A percentile compares a stretch with the other conserved stretches of the same genome.
Evolutionary conservation across 2,113 vertebrate genomes (phyloP).

Genomic region (Macrotus californicus): DNA sequence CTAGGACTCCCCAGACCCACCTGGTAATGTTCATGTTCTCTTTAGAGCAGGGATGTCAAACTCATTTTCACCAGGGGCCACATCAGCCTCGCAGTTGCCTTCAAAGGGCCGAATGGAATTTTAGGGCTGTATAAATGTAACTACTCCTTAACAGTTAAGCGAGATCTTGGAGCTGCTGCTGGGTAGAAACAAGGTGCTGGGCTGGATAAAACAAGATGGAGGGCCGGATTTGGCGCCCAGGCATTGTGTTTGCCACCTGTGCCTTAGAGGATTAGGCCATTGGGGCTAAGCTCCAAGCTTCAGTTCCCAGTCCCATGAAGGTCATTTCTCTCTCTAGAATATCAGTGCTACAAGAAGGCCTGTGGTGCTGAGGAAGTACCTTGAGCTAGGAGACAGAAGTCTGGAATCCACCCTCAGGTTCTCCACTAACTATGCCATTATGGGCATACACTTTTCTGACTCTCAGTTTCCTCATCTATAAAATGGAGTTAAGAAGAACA

Average conservation of each 20-base stretch:
- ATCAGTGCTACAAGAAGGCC: background rate
- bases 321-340: background rate
- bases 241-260: no score
- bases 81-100: no score
- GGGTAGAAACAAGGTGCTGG: no score
- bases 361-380: background rate
- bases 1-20: background rate
- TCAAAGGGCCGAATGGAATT: no score
- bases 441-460: background rate
- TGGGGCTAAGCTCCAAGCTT: background rate
- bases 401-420: background rate
- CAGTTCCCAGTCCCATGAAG: background rate
- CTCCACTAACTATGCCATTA: background rate
- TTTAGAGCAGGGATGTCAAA: background rate
- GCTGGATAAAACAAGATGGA: no score
- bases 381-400: background rate
- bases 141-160: no score
- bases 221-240: no score
- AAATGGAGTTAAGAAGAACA: background rate
- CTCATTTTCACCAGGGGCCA: no score
- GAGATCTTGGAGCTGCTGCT: no score
- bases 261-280: background rate
- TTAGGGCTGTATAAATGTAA: no score
- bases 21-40: background rate
- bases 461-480: background rate